Conservation (phyloP, 2,797 vertebrate species). For the Falco novaeseelandiae region DNA sequence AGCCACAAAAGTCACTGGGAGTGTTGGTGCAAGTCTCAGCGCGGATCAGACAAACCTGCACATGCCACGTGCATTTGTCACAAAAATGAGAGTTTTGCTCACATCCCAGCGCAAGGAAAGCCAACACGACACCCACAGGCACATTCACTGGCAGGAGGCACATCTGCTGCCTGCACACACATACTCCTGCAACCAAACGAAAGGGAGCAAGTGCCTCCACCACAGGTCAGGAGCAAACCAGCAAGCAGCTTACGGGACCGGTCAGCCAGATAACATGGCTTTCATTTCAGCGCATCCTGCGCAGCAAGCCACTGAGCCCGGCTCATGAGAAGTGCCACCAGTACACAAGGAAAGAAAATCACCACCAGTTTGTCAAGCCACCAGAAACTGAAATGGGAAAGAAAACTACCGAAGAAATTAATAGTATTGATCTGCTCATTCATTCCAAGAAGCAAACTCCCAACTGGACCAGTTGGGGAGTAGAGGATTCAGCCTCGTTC, state of each 20-base stretch:
- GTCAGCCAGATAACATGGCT: rapidly evolving
- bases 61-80: background rate
- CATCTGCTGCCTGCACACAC: background rate
- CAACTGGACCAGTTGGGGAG: background rate
- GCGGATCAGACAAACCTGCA: background rate
- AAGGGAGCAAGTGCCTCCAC: background rate
- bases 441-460: background rate
- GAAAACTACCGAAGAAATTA: background rate
- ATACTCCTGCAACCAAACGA: background rate
- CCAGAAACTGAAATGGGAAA: background rate
- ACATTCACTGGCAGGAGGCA: background rate
- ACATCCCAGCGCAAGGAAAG: background rate
- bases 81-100: background rate
- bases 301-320: background rate
- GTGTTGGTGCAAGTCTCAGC: rapidly evolving
- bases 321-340: background rate
- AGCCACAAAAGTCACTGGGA: background rate
- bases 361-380: background rate
- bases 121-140: background rate
- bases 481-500: background rate
- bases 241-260: background rate
- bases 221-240: background rate
- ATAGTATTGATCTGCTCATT: background rate
- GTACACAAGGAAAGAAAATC: background rate
- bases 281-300: background rate